Evolutionary conservation across 2,797 vertebrate genomes (phyloP), one percentile per base, ranked within the genome.

Genomic region (Loris lydekkerianus): DNA sequence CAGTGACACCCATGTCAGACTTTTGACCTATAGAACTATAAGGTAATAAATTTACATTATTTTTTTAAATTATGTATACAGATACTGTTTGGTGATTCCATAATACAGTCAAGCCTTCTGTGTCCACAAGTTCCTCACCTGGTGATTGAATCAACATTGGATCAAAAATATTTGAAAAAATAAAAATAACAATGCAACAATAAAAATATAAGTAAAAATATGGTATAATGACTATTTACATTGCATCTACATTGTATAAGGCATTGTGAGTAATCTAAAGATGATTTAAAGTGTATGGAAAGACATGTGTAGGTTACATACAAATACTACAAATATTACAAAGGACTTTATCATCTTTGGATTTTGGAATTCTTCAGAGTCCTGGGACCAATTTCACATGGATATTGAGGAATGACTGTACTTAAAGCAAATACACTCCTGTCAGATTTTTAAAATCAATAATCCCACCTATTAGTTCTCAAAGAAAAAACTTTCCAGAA

Each of bases 401-500:
- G 31, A 69, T 49, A 76, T 3, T 76, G 43, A 76, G 73, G 43
- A 43, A 31, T 76, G 73, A 76, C 43, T 31, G 4, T 70, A 73
- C 70, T 84, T 86, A 76, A 11, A 53, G 17, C 23, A 89, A 94
- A 31, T 49, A 27, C 7, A 60, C 78, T 93, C 5, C 37, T 27
- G 37, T 85, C 37, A 75, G n/a, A 61, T 76, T 82, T 65, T 56
- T n/a, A 29, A 96, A 92, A 80, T 86, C 29, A 84, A 61, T 72
- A 87, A 49, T 58, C 15, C 34, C n/a, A 86, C 40, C 23, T 20
- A 73, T 75, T 61, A 73, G 21, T 93, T 93, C 18, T 72, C 73
- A 77, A 87, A 63, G 58, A 76, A 70, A 91, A 84, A 81, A 86
- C 49, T 53, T 53, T 17, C 49, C 49, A 89, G 73, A 77, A 85